Base-by-base conservation (phyloP, 2,113 vertebrate species). In the Ceyx margarethae region DNA sequence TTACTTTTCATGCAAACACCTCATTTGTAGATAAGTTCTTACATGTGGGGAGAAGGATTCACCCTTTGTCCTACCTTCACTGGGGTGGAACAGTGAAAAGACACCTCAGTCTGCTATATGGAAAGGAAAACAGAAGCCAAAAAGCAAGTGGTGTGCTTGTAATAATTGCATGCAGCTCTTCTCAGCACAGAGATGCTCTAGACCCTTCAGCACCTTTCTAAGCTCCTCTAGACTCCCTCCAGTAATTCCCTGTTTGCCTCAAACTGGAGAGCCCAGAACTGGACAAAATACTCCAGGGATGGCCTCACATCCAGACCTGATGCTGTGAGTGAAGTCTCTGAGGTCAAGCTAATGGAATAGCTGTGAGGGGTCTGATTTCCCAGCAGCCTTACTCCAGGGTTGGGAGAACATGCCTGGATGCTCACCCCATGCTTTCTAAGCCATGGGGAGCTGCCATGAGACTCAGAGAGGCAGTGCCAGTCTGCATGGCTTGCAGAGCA, bases 381-480 rank as follows among this genome's bases (percentile, higher is more conserved):
- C 46, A 31, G 43, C 22, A 62, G 25, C 23, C 28, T 22, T 67
- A 51, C 64, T 81, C 16, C 68, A 18, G 15, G 28, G 15, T 60
- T 26, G 35, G 48, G n/a, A 76, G 10, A 37, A 11, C 14, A 18
- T 4, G 4, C 23, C 46, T 80, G 51, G 25, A 17, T 73, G 23
- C 53, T 48, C 66, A 51, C 8, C 5, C 18, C 26, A 7, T 11
- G 33, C 31, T 40, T 81, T 25, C 66, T 19, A 31, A 73, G 29
- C 33, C 45, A 8, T 17, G 54, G 19, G 65, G 31, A 81, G 26
- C 35, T 56, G 64, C 29, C 1, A 0, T 45, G 37, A 19, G 60
- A 37, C 48, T 40, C 2, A 0, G 19, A 53, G 19, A 48, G 20
- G 10, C 35, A 48, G 43, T 0, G 1, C 9, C 66, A 23, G 21